A percentile compares a stretch with the other conserved stretches of the same genome.
These are phyloP conservation scores for Pyxicephalus adspersus DNA, from an alignment of 2,113 vertebrate species.

Conservation along the genomic window DNA sequence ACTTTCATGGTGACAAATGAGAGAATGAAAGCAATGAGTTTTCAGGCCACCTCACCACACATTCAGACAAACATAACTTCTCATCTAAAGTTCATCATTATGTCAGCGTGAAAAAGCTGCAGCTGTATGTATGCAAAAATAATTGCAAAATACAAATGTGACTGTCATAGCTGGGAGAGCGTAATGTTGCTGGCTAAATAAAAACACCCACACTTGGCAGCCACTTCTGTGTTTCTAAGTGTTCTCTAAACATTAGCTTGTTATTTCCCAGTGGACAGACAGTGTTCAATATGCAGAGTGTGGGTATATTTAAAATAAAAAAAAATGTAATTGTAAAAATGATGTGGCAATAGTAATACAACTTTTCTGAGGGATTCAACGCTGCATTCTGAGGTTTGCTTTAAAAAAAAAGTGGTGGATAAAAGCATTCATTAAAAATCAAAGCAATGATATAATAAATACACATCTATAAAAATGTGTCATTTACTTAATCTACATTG, in stretches of 20 bases:
- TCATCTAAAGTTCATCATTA: conserved; percentile 14
- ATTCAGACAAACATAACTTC: background rate
- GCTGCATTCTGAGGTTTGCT: too few species aligned
- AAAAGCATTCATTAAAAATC: too few species aligned
- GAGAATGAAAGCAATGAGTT: too few species aligned
- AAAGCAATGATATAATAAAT: too few species aligned
- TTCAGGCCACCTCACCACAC: background rate
- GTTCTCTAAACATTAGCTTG: conserved; percentile 33
- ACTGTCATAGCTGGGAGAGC: conserved; percentile 10
- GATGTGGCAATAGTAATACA: too few species aligned
- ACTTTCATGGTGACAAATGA: too few species aligned
- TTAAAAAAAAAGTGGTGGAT: too few species aligned
- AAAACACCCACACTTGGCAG: conserved; percentile 44
- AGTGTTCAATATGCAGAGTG: conserved; percentile 45
- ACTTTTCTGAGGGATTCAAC: too few species aligned
- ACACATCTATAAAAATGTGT: too few species aligned
- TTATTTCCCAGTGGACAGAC: conserved; percentile 50
- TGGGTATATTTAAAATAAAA: conserved; percentile 33
- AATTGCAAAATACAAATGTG: conserved; percentile 41
- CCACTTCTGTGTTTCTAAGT: conserved; percentile 34
- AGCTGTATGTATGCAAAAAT: conserved; percentile 1
- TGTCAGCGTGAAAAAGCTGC: conserved; percentile 3
- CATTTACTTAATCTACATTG: too few species aligned
- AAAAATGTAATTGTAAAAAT: conserved; percentile 43
- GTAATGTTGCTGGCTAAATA: conserved; percentile 28